Conservation (phyloP, 2,797 vertebrate species). For the Echeneis naucrates region DNA sequence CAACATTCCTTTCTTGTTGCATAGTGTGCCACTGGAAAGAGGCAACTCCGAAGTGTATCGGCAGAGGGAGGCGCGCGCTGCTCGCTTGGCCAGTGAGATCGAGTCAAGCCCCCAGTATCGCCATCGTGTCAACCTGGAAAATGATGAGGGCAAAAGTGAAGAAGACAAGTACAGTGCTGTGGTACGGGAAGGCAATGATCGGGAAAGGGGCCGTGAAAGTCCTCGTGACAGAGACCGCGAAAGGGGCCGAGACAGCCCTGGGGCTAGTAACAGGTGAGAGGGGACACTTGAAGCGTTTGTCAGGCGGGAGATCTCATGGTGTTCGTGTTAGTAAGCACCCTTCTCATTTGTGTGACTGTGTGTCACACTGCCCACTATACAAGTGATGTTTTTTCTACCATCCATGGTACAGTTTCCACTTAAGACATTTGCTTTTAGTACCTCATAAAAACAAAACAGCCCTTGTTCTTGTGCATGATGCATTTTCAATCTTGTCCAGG, state of each 20-base stretch:
- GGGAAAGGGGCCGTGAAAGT: conserved; percentile 75
- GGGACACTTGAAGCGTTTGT: not conserved
- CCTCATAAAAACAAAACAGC: too few species aligned
- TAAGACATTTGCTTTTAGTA: too few species aligned
- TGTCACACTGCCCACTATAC: not conserved
- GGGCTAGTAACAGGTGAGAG: conserved; percentile 79
- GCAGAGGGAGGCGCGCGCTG: conserved; percentile 90
- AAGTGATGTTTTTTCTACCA: not conserved
- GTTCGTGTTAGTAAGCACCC: not conserved
- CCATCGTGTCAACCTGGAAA: conserved; percentile 89
- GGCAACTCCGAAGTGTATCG: conserved; percentile 89
- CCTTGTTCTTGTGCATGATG: not conserved
- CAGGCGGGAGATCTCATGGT: not conserved
- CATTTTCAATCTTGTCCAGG: conserved; percentile 69
- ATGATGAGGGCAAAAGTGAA: conserved; percentile 91
- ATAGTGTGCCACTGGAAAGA: conserved; percentile 90
- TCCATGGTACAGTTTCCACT: not conserved
- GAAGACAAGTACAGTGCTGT: conserved; percentile 93
- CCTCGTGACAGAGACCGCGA: conserved; percentile 83
- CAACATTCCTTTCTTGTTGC: not conserved
- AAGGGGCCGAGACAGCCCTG: conserved; percentile 84
- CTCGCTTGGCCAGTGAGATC: conserved; percentile 91
- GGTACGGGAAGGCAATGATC: conserved; percentile 79
- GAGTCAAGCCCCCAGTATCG: conserved; percentile 93
- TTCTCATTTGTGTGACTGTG: not conserved